Evolutionary conservation across 2,888 invertebrate species (phyloP).

Genomic region (Apamea sordens): DNA sequence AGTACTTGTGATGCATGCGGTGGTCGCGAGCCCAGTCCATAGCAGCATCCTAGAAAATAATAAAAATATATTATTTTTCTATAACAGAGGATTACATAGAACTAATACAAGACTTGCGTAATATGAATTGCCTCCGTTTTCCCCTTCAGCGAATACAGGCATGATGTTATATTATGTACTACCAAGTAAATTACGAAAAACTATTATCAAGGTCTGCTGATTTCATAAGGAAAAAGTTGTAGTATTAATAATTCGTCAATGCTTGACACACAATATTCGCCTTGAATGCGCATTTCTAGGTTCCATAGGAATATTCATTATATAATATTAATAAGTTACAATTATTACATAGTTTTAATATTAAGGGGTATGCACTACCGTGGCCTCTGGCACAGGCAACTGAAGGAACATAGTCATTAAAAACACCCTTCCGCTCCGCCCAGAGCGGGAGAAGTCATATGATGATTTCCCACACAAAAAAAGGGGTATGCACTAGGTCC

Average conservation of each 20-base stretch:
- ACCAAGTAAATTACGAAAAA: not conserved
- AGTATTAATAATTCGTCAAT: constrained; percentile 24
- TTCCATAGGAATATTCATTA: not conserved
- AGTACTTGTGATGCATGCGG: constrained; percentile 97
- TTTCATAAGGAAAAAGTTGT: constrained; percentile 30
- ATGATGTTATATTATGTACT: not conserved
- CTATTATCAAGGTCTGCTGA: not conserved
- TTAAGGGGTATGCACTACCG: no score
- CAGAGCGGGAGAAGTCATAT: no score
- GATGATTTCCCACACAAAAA: no score
- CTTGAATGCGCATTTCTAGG: constrained; percentile 30
- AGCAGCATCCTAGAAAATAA: constrained; percentile 91
- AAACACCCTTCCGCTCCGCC: no score
- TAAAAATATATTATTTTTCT: not conserved
- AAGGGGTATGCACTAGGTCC: no score
- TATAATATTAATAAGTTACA: constrained; percentile 5
- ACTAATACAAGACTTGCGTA: not conserved
- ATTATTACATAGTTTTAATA: no score
- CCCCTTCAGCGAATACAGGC: not conserved
- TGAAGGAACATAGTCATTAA: no score
- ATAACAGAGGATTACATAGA: not conserved
- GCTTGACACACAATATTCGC: not conserved
- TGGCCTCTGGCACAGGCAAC: no score
- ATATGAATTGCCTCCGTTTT: not conserved
- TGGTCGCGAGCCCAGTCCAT: constrained; percentile 95